Base-by-base conservation (phyloP, 1,140 invertebrate species). In the Cyrtorhinus lividipennis region DNA sequence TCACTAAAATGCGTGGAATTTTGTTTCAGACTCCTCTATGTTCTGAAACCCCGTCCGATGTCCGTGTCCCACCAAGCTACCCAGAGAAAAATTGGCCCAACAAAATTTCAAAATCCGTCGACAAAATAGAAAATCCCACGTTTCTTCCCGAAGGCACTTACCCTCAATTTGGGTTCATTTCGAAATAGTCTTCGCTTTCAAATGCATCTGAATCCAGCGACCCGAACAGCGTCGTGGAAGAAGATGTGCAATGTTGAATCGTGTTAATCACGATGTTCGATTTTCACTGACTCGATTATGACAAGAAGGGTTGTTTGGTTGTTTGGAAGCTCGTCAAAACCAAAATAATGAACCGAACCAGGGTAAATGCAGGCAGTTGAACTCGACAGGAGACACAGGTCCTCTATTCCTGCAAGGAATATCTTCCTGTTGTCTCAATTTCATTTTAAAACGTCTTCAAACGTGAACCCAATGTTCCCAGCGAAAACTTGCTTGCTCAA, bases 11-110 rank as follows among this genome's bases (percentile, higher is more conserved):
- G n/a, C n/a, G n/a, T n/a, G n/a, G n/a, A 5, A 22, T 62, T 60
- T 66, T 65, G 56, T 73, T 75, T 66, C 77, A 84, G 81, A 78
- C 78, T 56, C 83, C 82, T 46, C 75, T 83, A 66, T 83, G 80
- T 74, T 79, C 80, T 62, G 81, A 84, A 73, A 83, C 83, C 80
- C 79, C 80, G 46, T 77, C 78, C 45, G 84, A 87, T 72, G 74
- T 87, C 65, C 80, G 82, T 66, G 83, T 83, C 66, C 83, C 82
- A 46, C 72, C 86, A 63, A 79, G 81, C 69, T 84, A 82, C 69
- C 78, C 78, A 24, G 80, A 59, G 78, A 38, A 75, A 79, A 24
- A 77, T 74, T 1, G 79, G 78, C 62, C 77, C 73, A 26, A 66
- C 72, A 26, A 80, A 69, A 72, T 74, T 65, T 73, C 73, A 58